Percentiles rank a stretch among this genome's conserved stretches.
These are phyloP conservation scores for Tor tambroides DNA, from an alignment of 2,113 vertebrate species.

Conservation along the genomic window DNA sequence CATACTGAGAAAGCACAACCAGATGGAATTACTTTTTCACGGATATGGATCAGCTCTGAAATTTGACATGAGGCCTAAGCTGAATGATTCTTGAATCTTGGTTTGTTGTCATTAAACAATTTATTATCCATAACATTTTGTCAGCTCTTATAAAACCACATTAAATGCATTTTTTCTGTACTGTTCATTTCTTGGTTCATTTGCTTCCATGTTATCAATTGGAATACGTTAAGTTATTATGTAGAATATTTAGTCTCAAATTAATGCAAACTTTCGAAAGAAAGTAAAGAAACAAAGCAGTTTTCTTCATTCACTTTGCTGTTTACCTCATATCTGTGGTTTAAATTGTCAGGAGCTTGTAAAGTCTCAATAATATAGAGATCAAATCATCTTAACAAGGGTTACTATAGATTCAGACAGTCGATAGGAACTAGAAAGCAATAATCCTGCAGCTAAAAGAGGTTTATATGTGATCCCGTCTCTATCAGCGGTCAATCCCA, in stretches of 20 bases:
- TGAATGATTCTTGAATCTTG: not conserved
- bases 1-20: not conserved
- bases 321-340: not conserved
- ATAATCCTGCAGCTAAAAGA: conserved; percentile 2
- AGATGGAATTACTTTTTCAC: not conserved
- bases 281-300: not conserved
- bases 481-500: not conserved
- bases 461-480: not conserved
- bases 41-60: not conserved
- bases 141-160: not conserved
- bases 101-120: not conserved
- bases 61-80: not conserved
- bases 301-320: not conserved
- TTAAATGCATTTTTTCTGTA: not conserved
- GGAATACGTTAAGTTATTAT: too few species aligned
- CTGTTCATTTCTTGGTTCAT: not conserved
- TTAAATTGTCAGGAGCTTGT: not conserved
- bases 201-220: not conserved
- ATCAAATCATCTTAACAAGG: not conserved
- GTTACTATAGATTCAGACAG: conserved; percentile 19
- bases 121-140: too few species aligned
- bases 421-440: not conserved
- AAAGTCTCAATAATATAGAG: not conserved
- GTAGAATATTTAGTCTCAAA: not conserved
- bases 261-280: not conserved